Evolutionary conservation across 1,140 invertebrate species (phyloP), one percentile per base, ranked within the genome.

Genomic region (Drosophila tani): DNA sequence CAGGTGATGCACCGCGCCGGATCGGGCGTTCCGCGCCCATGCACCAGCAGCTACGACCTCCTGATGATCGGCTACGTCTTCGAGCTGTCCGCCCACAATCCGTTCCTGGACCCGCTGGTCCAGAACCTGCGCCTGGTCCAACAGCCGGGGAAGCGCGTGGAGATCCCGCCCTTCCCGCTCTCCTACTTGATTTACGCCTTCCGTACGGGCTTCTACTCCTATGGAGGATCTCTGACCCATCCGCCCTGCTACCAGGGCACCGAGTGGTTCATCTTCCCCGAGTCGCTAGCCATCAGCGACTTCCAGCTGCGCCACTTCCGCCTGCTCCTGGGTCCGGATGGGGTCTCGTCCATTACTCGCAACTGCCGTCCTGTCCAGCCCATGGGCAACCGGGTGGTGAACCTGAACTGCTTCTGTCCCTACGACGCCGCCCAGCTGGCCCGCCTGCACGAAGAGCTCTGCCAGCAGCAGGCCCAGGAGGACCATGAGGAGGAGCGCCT

Each of bases 201-300:
- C 45, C 91, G 93, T 6, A 92, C 91, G 3, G 93, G 94, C 60
- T 95, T 94, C 86, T 98, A 96, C 92, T 96, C 95, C 9, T 98
- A 98, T 88, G 92, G 93, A 7, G 97, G 97, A 0, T 97, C 97
- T 0, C 91, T 98, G 32, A 98, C 97, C 1, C 97, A 96, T 15
- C 97, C 97, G 17, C 97, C 97, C 0, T 97, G 96, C 78, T 95
- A 94, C 43, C 97, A 98, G 93, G 95, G 95, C 62, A 97, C 98
- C 15, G 95, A 94, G 14, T 98, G 98, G 97, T 96, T 98, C 67
- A 94, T 98, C 5, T 96, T 97, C 71, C 95, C 96, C 27, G 94
- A 97, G 47, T 95, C 96, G 0, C 93, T 98, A 38, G 92, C 95
- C 64, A 94, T 97, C 35, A 96, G 96, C 0, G 92, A 94, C 32